Evolutionary conservation across 2,113 vertebrate genomes (phyloP), one percentile per base, ranked within the genome.

Genomic region (Engraulis encrasicolus): DNA sequence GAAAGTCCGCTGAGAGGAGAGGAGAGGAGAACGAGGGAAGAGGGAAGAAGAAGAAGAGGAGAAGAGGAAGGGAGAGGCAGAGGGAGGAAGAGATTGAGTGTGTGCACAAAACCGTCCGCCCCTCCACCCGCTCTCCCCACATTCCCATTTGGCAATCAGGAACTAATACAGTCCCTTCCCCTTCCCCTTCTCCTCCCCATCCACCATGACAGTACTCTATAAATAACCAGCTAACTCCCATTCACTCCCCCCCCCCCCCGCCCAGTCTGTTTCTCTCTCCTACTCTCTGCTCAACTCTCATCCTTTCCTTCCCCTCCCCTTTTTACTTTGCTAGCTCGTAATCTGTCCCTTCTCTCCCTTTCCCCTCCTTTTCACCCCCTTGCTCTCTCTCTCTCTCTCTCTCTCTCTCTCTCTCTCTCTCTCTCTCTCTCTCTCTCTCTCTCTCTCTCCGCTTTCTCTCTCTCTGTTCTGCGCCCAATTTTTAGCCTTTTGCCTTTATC

Each of bases 101-200:
- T 45, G 40, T 5, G 40, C 40, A 9, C 3, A 9, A 14, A 15
- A 0, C n/a, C n/a, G n/a, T n/a, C n/a, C n/a, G n/a, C n/a, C n/a
- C n/a, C n/a, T n/a, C n/a, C 23, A 0, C 61, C 61, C 58, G n/a
- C 58, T 15, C 23, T 14, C 14, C 50, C 2, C 50, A 50, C 49
- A 18, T 27, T 31, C 48, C 23, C 81, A 89, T 88, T 87, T 89
- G 88, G 86, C 85, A 89, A 91, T 93, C 86, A 91, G 84, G 88
- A 82, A 89, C 86, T 91, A 90, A 91, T 92, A 89, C 90, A 74
- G 91, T 85, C 80, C 87, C 91, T 89, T 92, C 89, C 91, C 91
- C 90, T 86, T 87, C 18, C 11, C 54, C 58, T 27, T 31, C 7
- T 66, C 58, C 23, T 66, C 23, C 58, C 79, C 58, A 82, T 89